Percentiles rank a stretch among this genome's conserved stretches.
phyloP scores from a whole-genome alignment of 2,113 vertebrate species.

The Vulpes lagopus region DNA sequence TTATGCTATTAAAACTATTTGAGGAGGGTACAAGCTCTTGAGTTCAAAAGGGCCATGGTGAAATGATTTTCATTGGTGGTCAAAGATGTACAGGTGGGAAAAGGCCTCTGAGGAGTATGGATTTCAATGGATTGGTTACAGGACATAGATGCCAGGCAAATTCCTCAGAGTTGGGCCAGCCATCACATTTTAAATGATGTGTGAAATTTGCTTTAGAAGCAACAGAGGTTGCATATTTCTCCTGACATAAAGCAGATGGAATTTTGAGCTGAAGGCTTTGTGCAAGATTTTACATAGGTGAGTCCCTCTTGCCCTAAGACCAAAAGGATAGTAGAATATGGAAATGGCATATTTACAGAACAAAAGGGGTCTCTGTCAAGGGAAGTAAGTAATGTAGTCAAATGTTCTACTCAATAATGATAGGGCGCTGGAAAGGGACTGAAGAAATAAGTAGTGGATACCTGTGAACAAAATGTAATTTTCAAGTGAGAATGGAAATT shows the following conservation, averaged over 20 bases:
- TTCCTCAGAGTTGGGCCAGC: neutral
- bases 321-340: neutral
- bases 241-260: neutral
- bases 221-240: neutral
- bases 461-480: neutral
- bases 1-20: neutral
- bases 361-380: neutral
- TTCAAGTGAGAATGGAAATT: constrained; percentile 20
- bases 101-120: neutral
- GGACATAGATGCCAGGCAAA: neutral
- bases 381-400: neutral
- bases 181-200: constrained; percentile 21
- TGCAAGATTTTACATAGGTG: neutral
- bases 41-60: neutral
- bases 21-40: neutral
- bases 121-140: neutral
- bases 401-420: neutral
- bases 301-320: neutral
- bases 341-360: neutral
- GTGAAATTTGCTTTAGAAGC: constrained; percentile 30
- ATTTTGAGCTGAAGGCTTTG: neutral
- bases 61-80: neutral
- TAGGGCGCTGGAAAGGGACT: neutral
- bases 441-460: neutral
- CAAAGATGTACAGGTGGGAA: neutral